Conservation (phyloP, 2,113 vertebrate species). For the Microtus oregoni region DNA sequence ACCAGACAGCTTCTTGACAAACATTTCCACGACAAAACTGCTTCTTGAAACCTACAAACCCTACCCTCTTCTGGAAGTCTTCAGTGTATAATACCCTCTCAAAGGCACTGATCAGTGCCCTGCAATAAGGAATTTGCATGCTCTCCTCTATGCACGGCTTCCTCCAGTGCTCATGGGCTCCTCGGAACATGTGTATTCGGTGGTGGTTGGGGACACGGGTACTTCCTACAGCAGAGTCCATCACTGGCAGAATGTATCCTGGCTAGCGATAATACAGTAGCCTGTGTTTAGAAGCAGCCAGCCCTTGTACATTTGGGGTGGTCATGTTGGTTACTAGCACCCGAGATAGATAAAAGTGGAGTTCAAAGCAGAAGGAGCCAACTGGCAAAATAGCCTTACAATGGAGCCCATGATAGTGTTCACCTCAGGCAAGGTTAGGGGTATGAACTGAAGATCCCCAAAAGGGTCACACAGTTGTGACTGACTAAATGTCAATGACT, state of each 20-base stretch:
- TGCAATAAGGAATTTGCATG: fast-evolving
- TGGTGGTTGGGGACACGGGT: fast-evolving
- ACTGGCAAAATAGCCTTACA: too few relatives aligned
- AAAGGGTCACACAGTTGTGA: too few relatives aligned
- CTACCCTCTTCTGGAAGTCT: not conserved
- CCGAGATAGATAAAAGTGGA: not conserved
- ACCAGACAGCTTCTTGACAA: not conserved
- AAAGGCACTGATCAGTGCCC: not conserved
- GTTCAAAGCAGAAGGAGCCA: not conserved
- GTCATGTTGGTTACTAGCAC: not conserved
- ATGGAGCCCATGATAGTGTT: not conserved
- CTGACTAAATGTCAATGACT: too few relatives aligned
- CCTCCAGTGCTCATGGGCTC: too few relatives aligned
- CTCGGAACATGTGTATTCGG: not conserved
- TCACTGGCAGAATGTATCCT: not conserved
- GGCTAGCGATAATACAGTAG: not conserved
- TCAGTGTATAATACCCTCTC: not conserved
- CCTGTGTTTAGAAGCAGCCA: not conserved
- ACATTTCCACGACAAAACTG: not conserved
- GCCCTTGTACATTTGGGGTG: not conserved
- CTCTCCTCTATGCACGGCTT: too few relatives aligned
- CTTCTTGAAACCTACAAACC: not conserved
- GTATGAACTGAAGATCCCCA: not conserved
- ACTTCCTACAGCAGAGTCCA: too few relatives aligned
- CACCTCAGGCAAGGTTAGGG: not conserved